These are phyloP conservation scores for Anadara kagoshimensis DNA, from an alignment of 1,140 invertebrate genomes.

Conservation along the genomic window DNA sequence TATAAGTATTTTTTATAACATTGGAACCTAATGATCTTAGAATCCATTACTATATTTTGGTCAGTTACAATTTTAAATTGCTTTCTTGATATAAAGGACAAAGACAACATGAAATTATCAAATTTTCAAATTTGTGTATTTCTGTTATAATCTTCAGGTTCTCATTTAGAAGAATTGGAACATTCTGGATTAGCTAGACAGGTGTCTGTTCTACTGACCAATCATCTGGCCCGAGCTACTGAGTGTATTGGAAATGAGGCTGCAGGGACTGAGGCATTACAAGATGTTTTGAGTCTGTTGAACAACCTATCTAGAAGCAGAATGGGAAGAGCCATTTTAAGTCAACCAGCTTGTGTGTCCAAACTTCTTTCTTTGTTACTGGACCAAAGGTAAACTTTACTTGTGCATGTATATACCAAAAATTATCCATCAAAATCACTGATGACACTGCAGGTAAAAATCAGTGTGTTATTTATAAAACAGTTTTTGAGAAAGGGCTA, in stretches of 20 bases:
- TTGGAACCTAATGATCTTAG: too few species aligned
- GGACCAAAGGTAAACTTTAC: conserved; percentile 68
- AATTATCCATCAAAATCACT: too few species aligned
- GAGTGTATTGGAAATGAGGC: conserved; percentile 69
- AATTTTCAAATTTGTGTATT: too few species aligned
- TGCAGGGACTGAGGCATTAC: conserved; percentile 69
- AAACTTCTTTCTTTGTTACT: conserved; percentile 72
- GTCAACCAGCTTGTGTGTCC: conserved; percentile 73
- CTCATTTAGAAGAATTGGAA: conserved; percentile 64
- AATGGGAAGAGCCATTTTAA: conserved; percentile 73
- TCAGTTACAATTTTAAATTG: too few species aligned
- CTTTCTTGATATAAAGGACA: too few species aligned
- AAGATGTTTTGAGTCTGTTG: conserved; percentile 72
- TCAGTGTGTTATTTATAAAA: too few species aligned
- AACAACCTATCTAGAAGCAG: conserved; percentile 71
- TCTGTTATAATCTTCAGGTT: conserved; percentile 40
- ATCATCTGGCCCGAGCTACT: conserved; percentile 72
- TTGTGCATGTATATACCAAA: too few species aligned
- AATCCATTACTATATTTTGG: too few species aligned
- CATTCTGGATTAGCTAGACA: conserved; percentile 72
- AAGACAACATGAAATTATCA: too few species aligned
- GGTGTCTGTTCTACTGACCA: conserved; percentile 72
- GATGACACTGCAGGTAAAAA: too few species aligned
- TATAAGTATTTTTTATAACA: too few species aligned
- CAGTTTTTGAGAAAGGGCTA: too few species aligned